Conservation (phyloP, 2,113 vertebrate species). For the Corvus cornix region DNA sequence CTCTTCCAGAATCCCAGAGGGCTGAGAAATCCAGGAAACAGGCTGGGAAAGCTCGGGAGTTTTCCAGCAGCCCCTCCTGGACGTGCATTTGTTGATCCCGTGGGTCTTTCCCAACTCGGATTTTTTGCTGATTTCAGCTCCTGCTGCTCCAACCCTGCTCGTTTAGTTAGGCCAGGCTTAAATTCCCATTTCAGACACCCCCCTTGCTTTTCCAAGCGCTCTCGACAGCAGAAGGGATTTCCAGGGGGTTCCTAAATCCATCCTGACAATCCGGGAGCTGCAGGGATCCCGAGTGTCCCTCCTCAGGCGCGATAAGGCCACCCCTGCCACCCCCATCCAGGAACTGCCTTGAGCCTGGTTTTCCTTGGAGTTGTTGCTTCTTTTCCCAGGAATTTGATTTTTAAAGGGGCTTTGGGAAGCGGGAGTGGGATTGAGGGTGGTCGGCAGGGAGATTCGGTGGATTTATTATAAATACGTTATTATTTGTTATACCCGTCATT, state of each 20-base stretch:
- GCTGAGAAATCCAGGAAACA: not conserved
- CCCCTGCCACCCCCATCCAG: fast-evolving
- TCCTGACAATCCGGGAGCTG: not conserved
- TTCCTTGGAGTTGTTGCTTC: fast-evolving
- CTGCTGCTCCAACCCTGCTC: fast-evolving
- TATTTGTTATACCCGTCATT: fast-evolving
- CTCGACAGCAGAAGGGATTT: not conserved
- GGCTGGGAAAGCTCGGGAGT: fast-evolving
- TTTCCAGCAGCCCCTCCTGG: not conserved
- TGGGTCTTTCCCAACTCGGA: fast-evolving
- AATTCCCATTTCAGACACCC: fast-evolving
- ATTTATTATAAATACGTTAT: not conserved
- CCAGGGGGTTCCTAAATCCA: not conserved
- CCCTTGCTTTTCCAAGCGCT: not conserved
- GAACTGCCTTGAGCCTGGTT: fast-evolving
- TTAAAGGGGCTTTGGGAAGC: not conserved
- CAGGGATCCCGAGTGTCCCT: not conserved
- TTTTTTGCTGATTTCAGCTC: not conserved
- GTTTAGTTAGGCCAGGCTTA: not conserved
- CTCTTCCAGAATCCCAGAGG: not conserved
- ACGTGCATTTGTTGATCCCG: not conserved
- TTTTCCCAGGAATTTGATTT: not conserved
- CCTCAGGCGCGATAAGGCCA: not conserved
- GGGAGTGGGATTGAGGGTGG: fast-evolving
- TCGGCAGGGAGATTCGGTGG: fast-evolving